These are phyloP conservation scores for Drosophila kepulauana DNA, from an alignment of 1,140 invertebrate genomes.

Conservation along the genomic window DNA sequence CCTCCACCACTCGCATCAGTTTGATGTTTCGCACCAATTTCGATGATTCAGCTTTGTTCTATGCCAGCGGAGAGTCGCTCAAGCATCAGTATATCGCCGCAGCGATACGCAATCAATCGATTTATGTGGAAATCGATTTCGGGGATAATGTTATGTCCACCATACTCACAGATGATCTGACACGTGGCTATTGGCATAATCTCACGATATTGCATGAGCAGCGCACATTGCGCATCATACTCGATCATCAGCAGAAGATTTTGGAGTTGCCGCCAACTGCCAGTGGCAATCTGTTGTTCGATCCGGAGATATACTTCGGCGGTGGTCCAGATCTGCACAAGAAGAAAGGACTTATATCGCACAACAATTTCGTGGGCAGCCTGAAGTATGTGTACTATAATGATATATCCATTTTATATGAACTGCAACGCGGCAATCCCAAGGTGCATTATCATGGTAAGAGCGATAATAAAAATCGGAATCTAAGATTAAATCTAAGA, in stretches of 20 bases:
- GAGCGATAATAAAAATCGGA: neutral
- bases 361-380: constrained; percentile 93
- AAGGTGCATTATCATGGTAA: constrained; percentile 92
- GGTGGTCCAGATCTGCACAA: constrained; percentile 92
- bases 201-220: constrained; percentile 93
- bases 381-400: constrained; percentile 97
- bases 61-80: constrained; percentile 93
- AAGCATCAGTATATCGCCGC: constrained; percentile 93
- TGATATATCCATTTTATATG: constrained; percentile 95
- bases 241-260: constrained; percentile 90
- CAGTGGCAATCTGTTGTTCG: constrained; percentile 93
- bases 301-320: constrained; percentile 96
- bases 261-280: constrained; percentile 89
- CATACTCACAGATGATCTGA: constrained; percentile 89
- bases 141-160: constrained; percentile 90
- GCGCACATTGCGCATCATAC: constrained; percentile 89
- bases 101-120: constrained; percentile 91
- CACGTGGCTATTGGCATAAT: constrained; percentile 94
- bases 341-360: constrained; percentile 90
- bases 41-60: constrained; percentile 94
- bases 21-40: constrained; percentile 95
- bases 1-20: constrained; percentile 93
- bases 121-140: constrained; percentile 93
- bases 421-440: constrained; percentile 91
- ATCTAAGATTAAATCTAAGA: no score